Evolutionary conservation across 2,888 invertebrate species (phyloP).

Genomic region (Rhorus exstirpatorius): DNA sequence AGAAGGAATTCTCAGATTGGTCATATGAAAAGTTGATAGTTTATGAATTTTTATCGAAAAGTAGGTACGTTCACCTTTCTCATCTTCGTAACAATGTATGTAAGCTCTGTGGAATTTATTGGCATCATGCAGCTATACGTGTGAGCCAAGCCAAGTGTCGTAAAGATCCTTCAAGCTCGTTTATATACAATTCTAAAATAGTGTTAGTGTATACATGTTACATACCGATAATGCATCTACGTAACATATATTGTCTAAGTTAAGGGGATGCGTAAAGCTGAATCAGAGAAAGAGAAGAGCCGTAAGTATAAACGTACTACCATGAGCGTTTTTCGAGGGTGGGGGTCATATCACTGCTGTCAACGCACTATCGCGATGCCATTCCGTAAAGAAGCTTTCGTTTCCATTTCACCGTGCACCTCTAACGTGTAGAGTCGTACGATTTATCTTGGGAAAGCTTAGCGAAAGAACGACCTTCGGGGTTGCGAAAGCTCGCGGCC

Average conservation of each 20-base stretch:
- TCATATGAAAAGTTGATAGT: too few relatives aligned
- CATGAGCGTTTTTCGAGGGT: constrained; percentile 12
- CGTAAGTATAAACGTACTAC: constrained; percentile 22
- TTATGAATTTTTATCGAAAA: too few relatives aligned
- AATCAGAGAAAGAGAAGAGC: constrained; percentile 13
- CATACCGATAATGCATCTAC: background rate
- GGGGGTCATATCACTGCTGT: constrained; percentile 51
- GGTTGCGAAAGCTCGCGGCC: constrained; percentile 36
- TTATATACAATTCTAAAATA: background rate
- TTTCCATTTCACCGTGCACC: constrained; percentile 62
- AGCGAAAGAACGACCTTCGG: constrained; percentile 29
- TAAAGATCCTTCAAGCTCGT: background rate
- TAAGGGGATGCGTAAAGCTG: constrained; percentile 25
- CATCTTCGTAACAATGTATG: too few relatives aligned
- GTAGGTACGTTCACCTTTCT: too few relatives aligned
- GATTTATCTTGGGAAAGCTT: constrained; percentile 64
- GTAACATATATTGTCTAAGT: constrained; percentile 7
- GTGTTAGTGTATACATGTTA: background rate
- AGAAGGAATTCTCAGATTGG: too few relatives aligned
- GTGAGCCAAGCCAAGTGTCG: background rate
- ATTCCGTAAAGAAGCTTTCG: constrained; percentile 64
- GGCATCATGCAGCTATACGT: too few relatives aligned
- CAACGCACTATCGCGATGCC: constrained; percentile 62
- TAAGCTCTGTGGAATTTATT: too few relatives aligned
- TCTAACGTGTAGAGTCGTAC: constrained; percentile 52